A percentile compares a stretch with the other conserved stretches of the same genome.
These are phyloP conservation scores for Sceloporus undulatus DNA, from an alignment of 2,113 vertebrate genomes.

Conservation along the genomic window DNA sequence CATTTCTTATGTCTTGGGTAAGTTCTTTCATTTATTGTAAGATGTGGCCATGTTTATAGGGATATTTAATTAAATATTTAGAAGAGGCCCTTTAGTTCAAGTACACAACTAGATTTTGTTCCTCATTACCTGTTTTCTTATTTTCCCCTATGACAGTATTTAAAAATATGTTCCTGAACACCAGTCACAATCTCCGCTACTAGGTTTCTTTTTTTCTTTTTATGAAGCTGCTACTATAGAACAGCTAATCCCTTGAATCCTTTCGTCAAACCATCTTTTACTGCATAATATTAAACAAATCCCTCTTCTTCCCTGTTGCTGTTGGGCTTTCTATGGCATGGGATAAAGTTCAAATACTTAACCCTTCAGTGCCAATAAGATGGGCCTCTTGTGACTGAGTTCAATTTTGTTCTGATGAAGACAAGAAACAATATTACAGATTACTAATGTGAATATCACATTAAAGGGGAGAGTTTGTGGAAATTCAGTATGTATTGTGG, in stretches of 20 bases:
- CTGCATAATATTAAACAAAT: constrained; percentile 35
- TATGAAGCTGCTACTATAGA: constrained; percentile 9
- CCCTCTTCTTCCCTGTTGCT: not conserved
- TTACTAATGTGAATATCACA: not conserved
- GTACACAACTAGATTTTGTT: not conserved
- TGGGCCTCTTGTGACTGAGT: not conserved
- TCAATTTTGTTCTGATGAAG: constrained; percentile 3
- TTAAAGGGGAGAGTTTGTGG: not conserved
- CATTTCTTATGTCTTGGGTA: constrained; percentile 33
- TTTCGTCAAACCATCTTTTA: constrained; percentile 31
- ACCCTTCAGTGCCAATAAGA: not conserved
- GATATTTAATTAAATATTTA: constrained; percentile 16
- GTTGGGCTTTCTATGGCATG: constrained; percentile 17
- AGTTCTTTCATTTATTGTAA: constrained; percentile 18
- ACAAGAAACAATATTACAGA: not conserved
- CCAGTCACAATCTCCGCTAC: not conserved
- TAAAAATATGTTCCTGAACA: not conserved
- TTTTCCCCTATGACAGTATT: not conserved
- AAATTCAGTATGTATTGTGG: not conserved
- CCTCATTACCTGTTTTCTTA: not conserved
- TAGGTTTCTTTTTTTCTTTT: constrained; percentile 18
- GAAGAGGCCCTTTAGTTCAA: not conserved
- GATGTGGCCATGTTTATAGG: not conserved
- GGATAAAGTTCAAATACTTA: constrained; percentile 19
- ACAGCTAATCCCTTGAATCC: constrained; percentile 4